Conservation (phyloP, 1,140 invertebrate genomes). For the Homalodisca vitripennis region DNA sequence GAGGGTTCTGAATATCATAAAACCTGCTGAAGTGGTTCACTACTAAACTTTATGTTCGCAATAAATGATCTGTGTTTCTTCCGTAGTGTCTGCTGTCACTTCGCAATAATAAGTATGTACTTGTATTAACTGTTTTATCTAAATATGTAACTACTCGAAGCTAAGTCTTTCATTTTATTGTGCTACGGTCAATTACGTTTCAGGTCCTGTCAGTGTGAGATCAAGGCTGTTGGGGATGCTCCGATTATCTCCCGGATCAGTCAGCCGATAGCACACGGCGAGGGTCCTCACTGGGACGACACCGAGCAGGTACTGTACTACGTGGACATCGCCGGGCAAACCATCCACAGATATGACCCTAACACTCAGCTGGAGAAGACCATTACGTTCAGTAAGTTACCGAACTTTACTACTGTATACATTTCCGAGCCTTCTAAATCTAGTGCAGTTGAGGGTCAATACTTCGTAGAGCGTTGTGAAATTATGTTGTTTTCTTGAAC, state of each 20-base stretch:
- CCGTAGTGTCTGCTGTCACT: too few relatives aligned
- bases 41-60: too few relatives aligned
- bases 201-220: background rate
- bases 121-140: too few relatives aligned
- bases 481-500: too few relatives aligned
- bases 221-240: background rate
- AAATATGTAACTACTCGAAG: too few relatives aligned
- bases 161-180: too few relatives aligned
- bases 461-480: too few relatives aligned
- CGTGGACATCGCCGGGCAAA: conserved; percentile 61
- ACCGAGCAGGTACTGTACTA: conserved; percentile 60
- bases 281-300: conserved; percentile 69
- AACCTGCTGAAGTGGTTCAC: too few relatives aligned
- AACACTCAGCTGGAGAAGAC: conserved; percentile 52
- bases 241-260: conserved; percentile 30
- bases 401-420: conserved; percentile 39
- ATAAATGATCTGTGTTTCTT: too few relatives aligned
- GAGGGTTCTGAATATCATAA: too few relatives aligned
- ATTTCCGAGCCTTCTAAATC: background rate
- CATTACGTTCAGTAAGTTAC: conserved; percentile 48
- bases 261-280: conserved; percentile 50
- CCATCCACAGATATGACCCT: conserved; percentile 58
- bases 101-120: too few relatives aligned
- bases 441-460: background rate
- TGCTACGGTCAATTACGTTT: too few relatives aligned